phyloP scores from a whole-genome alignment of 64 coral and sea anemone genomes.

The Anthopleura sola region DNA sequence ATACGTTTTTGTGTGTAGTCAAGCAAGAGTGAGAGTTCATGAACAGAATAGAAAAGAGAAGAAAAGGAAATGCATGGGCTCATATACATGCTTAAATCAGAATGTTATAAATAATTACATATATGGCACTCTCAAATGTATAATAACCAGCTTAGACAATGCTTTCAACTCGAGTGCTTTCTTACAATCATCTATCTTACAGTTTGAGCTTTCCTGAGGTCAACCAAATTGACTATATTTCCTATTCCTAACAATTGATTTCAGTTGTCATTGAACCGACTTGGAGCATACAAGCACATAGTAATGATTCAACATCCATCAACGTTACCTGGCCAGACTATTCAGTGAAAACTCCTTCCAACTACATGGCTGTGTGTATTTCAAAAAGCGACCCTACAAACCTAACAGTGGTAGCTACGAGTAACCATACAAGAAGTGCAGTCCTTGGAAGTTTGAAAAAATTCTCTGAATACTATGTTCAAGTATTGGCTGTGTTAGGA shows the following conservation, averaged over 20 bases:
- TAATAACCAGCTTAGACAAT: no score
- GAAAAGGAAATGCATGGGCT: no score
- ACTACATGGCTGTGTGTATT: not conserved
- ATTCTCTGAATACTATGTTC: conserved; percentile 2
- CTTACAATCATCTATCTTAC: not conserved
- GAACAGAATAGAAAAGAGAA: no score
- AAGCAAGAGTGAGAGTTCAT: no score
- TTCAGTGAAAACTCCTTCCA: not conserved
- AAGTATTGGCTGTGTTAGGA: not conserved
- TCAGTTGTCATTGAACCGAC: not conserved
- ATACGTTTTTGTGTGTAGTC: no score
- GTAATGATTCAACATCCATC: not conserved
- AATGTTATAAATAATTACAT: no score
- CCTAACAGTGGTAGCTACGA: not conserved
- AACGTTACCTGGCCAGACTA: not conserved
- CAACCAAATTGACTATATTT: no score
- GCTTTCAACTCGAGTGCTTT: no score
- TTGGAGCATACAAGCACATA: not conserved
- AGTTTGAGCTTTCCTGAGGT: no score
- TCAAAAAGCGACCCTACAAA: not conserved
- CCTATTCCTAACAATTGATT: not conserved
- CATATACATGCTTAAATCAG: no score
- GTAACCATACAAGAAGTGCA: not conserved
- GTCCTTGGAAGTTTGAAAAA: not conserved
- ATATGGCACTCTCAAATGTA: no score